Evolutionary conservation across 1,140 invertebrate species (phyloP), one percentile per base, ranked within the genome.

Genomic region (Dendroctonus valens): DNA sequence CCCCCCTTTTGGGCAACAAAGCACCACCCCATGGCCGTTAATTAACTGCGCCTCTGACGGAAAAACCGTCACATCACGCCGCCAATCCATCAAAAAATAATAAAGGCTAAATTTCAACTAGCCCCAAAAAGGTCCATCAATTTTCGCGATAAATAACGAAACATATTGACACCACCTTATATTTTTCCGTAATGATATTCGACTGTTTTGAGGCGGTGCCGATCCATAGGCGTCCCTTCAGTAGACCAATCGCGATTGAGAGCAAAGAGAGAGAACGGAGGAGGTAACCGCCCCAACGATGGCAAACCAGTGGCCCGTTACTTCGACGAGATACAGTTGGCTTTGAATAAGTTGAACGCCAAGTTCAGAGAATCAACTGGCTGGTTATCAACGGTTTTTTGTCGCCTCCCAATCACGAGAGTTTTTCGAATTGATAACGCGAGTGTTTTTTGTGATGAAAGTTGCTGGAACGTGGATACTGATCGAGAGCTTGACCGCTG

Each of bases 51-150:
- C 61, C 61, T 51, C 61, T n/a, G 41, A 12, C 12, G n/a, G 37
- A 55, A 59, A 66, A 66, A 66, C 37, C 51, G 64, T 59, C 64
- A 50, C 64, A 42, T 66, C 64, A 66, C 64, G 46, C 71, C 71
- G 44, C 71, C 72, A 75, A 76, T 77, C 70, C 74, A 74, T 75
- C 72, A 74, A 74, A 77, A 77, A 76, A 75, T 75, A 76, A 77
- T 72, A 75, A 76, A 74, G 73, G 66, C 70, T 59, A 73, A 75
- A 75, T 73, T 67, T 73, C 73, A 75, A 74, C 74, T 73, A 74
- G 64, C 67, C 69, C 64, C 71, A 73, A 76, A 74, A 72, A 57
- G 59, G 44, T 51, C 65, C 70, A 75, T 74, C 73, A 74, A 75
- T 71, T 65, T 61, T 60, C 64, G 50, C 66, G 65, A 76, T 76